Conservation (phyloP, 2,113 vertebrate species). For the Galeopterus variegatus region DNA sequence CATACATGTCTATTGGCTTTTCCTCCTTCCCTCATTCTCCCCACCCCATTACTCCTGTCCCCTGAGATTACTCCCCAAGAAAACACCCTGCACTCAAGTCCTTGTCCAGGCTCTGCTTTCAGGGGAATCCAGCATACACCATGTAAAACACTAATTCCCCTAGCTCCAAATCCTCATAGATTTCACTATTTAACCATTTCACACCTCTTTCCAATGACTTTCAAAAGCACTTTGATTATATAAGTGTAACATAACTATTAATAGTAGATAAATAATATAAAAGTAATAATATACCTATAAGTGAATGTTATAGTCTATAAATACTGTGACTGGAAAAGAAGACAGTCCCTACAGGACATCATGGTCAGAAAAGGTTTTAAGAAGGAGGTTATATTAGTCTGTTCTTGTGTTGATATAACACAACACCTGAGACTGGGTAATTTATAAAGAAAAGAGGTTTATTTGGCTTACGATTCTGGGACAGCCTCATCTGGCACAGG, state of each 20-base stretch:
- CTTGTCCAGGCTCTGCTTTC: too few relatives aligned
- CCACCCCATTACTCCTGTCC: too few relatives aligned
- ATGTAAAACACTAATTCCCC: not conserved
- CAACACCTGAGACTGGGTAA: too few relatives aligned
- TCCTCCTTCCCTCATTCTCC: too few relatives aligned
- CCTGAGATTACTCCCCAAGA: too few relatives aligned
- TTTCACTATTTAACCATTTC: not conserved
- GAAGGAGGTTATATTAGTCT: too few relatives aligned
- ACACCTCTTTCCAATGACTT: not conserved
- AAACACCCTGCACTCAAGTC: too few relatives aligned
- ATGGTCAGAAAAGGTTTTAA: not conserved
- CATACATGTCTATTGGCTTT: too few relatives aligned
- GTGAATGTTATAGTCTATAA: not conserved
- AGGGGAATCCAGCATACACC: not conserved
- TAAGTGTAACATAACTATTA: not conserved
- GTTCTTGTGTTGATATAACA: too few relatives aligned
- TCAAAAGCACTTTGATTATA: not conserved
- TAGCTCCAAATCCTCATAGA: not conserved
- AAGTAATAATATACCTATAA: not conserved
- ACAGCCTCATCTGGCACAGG: too few relatives aligned
- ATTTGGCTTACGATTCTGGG: too few relatives aligned
- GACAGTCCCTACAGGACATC: not conserved
- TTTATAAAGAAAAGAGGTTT: too few relatives aligned
- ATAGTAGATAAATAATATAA: not conserved
- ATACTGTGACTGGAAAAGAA: not conserved